Evolutionary conservation across 1,140 invertebrate genomes (phyloP).

Genomic region (Hetaerina americana): DNA sequence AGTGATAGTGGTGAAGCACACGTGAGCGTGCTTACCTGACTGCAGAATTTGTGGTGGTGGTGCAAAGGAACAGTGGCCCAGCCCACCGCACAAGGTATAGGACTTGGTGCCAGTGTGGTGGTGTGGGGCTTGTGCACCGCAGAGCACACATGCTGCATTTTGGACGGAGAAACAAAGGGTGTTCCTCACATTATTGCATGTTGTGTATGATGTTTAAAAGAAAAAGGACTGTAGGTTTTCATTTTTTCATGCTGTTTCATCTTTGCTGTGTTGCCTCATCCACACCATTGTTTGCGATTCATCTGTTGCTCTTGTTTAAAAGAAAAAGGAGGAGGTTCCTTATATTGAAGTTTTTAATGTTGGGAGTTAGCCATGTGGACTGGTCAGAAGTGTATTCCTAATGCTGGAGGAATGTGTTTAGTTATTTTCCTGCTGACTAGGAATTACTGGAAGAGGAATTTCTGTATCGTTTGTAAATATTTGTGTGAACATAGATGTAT

Average conservation of each 20-base stretch:
- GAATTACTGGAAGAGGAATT: background rate
- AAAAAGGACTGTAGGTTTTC: background rate
- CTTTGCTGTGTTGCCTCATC: background rate
- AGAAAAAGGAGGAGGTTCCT: background rate
- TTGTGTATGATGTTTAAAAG: too few species aligned
- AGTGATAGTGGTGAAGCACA: conserved; percentile 71
- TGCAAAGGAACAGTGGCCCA: background rate
- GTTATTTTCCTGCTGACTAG: background rate
- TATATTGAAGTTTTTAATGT: background rate
- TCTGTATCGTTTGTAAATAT: background rate
- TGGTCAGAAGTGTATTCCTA: background rate
- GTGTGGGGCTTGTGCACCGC: background rate
- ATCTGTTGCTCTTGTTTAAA: background rate
- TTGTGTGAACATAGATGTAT: background rate
- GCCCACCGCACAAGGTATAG: background rate
- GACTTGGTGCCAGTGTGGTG: background rate
- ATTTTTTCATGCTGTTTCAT: background rate
- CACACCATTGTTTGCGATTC: too few species aligned
- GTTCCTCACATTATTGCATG: too few species aligned
- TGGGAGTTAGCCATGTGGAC: background rate
- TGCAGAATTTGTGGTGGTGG: background rate
- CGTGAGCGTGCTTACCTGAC: background rate
- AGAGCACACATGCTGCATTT: background rate
- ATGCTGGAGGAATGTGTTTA: background rate
- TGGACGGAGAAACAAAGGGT: background rate